phyloP scores from a whole-genome alignment of 2,888 invertebrate genomes.

The Leptinotarsa rubiginosa region DNA sequence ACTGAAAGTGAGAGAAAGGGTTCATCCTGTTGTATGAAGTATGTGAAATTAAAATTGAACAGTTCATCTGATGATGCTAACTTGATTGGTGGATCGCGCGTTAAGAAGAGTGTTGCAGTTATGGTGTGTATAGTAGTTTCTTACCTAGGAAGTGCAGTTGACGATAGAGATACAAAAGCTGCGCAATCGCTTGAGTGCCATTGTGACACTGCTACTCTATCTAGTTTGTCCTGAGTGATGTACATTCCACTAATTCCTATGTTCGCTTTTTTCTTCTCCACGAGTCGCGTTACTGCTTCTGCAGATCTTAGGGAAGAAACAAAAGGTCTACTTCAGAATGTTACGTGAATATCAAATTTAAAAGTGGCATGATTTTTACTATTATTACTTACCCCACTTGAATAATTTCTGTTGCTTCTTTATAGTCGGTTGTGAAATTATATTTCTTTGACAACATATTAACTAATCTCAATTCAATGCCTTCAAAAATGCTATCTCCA shows the following conservation, averaged over 20 bases:
- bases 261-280: conserved; percentile 71
- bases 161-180: conserved; percentile 80
- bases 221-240: conserved; percentile 69
- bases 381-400: conserved; percentile 65
- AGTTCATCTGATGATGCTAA: too few species aligned
- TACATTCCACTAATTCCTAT: conserved; percentile 81
- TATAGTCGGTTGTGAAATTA: conserved; percentile 80
- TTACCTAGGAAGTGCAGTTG: conserved; percentile 82
- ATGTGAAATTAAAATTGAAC: too few species aligned
- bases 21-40: too few species aligned
- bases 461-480: conserved; percentile 78
- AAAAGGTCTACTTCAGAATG: not conserved
- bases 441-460: conserved; percentile 73
- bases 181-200: conserved; percentile 82
- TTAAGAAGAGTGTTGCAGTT: too few species aligned
- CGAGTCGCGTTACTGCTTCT: conserved; percentile 72
- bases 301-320: conserved; percentile 67
- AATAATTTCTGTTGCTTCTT: conserved; percentile 69
- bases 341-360: too few species aligned
- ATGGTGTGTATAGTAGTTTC: not conserved
- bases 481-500: conserved; percentile 76
- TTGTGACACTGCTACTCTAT: conserved; percentile 72
- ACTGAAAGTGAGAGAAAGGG: too few species aligned
- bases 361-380: too few species aligned
- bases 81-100: too few species aligned